Evolutionary conservation across 2,797 vertebrate species (phyloP).

Genomic region (Paedocypris micromegethes): DNA sequence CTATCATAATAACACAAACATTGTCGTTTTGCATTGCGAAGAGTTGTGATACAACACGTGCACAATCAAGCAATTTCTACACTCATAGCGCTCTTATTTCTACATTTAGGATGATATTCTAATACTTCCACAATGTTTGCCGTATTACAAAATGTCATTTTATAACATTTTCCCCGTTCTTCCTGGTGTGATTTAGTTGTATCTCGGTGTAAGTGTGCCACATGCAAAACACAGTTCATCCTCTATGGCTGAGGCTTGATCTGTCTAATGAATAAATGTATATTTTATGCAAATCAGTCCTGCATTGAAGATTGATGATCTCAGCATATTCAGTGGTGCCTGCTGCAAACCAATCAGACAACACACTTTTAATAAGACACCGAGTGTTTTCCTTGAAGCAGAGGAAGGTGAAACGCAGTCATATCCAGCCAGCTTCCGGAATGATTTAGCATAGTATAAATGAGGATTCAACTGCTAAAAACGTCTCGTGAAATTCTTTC

Average conservation of each 20-base stretch:
- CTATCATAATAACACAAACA: no score
- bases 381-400: conserved; percentile 43
- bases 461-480: conserved; percentile 46
- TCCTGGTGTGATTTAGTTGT: conserved; percentile 34
- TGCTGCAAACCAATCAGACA: conserved; percentile 48
- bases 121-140: no score
- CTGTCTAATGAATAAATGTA: conserved; percentile 52
- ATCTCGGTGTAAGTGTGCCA: conserved; percentile 40
- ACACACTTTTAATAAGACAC: conserved; percentile 48
- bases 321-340: conserved; percentile 45
- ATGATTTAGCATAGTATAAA: conserved; percentile 51
- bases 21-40: no score
- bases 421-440: conserved; percentile 38
- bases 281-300: conserved; percentile 47
- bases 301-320: conserved; percentile 49
- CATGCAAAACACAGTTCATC: conserved; percentile 45
- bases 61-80: no score
- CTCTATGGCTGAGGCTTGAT: conserved; percentile 47
- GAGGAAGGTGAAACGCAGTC: conserved; percentile 44
- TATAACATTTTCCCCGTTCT: not conserved
- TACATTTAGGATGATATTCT: no score
- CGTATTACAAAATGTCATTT: conserved; percentile 37
- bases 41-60: no score
- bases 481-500: conserved; percentile 45
- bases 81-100: no score